Base-by-base conservation (phyloP, 2,888 invertebrate species). In the Acleris emargana region DNA sequence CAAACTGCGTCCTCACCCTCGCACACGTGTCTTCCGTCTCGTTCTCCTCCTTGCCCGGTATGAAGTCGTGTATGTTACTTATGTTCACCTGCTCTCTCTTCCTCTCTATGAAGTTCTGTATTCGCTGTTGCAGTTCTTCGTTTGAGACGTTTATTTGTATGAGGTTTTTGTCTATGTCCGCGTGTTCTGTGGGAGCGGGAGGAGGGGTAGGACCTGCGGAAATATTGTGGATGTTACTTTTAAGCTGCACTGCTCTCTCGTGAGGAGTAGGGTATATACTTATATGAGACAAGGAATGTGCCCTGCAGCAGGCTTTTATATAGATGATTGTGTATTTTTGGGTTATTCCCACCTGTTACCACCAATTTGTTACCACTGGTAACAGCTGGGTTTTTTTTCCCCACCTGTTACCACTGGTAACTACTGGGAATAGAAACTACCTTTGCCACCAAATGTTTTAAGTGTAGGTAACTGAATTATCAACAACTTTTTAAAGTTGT, bases 21-120 rank as follows among this genome's bases (percentile, higher is more conserved):
- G 97, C 97, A 86, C 97, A 97, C 0, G 94, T 94, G 70, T 88
- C 89, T 63, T 93, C 91, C 55, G 84, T 82, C 73, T 80, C 82
- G 68, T 75, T 82, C 62, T 80, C 80, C 2, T 76, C 66, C 52
- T 77, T 82, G 22, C 72, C 73, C 28, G 86, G 87, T 62, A 95
- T 96, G 80, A 97, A 97, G 80, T 97, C 97, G 71, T 95, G 93
- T 20, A 96, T 93, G 80, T 97, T 97, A 69, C 93, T 93, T 7
- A 94, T 79, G 86, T 97, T 95, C 25, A 91, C 89, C 88, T 97
- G 96, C 67, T 94, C 94, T 42, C 96, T 93, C 87, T 97, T 97
- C 70, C 95, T 93, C 71, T 95, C 94, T 43, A 96, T 95, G 75
- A 96, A 97, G 75, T 95, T 95, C 68, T 94, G 89, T 69, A 97